Percentiles rank a stretch among this genome's conserved stretches.
phyloP scores from a whole-genome alignment of 2,888 invertebrate genomes.

The Caenorhabditis virilis region DNA sequence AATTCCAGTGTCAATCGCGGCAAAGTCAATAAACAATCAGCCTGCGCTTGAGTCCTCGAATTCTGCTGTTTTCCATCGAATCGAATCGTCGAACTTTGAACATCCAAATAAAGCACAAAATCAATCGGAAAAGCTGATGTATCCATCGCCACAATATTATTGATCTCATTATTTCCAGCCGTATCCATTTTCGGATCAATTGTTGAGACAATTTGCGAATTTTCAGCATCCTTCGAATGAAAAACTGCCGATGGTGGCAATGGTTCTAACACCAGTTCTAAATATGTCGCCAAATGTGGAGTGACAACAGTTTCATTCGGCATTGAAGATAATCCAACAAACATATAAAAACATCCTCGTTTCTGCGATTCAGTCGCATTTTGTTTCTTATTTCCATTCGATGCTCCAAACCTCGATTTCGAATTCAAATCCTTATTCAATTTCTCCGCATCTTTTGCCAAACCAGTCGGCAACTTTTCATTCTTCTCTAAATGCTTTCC shows the following conservation, averaged over 20 bases:
- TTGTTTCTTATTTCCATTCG: neutral
- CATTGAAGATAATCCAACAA: conserved; percentile 94
- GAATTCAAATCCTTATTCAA: conserved; percentile 11
- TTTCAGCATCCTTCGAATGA: conserved; percentile 10
- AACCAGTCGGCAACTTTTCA: conserved; percentile 9
- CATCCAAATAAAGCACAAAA: conserved; percentile 96
- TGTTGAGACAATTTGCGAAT: conserved; percentile 13
- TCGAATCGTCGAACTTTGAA: conserved; percentile 93
- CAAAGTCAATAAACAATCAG: conserved; percentile 74
- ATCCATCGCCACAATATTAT: conserved; percentile 60
- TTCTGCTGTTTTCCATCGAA: conserved; percentile 73
- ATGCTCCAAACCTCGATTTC: conserved; percentile 14
- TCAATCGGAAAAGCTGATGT: conserved; percentile 88
- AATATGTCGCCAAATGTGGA: conserved; percentile 86
- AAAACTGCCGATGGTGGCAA: conserved; percentile 38
- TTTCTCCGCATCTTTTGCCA: conserved; percentile 19
- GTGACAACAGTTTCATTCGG: conserved; percentile 96
- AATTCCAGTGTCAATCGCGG: conserved; percentile 96
- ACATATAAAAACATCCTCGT: conserved; percentile 88
- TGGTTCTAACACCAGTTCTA: conserved; percentile 79
- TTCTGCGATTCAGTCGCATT: conserved; percentile 71
- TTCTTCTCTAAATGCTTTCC: conserved; percentile 9
- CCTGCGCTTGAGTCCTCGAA: conserved; percentile 50
- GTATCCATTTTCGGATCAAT: conserved; percentile 20
- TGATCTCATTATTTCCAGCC: conserved; percentile 23